Evolutionary conservation across 2,797 vertebrate genomes (phyloP).

Genomic region (Salarias fasciatus): DNA sequence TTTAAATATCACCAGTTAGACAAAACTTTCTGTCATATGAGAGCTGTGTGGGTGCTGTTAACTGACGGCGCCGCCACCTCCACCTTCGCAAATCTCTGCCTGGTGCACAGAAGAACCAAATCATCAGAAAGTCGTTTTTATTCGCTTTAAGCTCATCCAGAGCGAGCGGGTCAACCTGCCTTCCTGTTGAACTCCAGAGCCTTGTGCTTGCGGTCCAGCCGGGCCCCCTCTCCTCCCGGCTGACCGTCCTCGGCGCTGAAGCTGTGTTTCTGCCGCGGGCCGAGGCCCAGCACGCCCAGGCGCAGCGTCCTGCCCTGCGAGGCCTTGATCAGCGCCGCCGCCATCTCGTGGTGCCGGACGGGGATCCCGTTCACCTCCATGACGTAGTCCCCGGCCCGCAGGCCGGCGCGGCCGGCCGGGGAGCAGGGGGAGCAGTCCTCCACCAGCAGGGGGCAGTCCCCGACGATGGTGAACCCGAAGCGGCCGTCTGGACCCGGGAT

Average conservation of each 20-base stretch:
- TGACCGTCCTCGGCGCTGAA: conserved; percentile 69
- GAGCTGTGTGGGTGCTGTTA: background rate
- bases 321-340: conserved; percentile 80
- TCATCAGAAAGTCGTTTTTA: background rate
- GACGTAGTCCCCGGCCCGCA: conserved; percentile 87
- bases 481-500: conserved; percentile 78
- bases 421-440: conserved; percentile 86
- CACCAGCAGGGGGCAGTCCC: conserved; percentile 85
- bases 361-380: conserved; percentile 89
- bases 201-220: conserved; percentile 88
- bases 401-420: conserved; percentile 83
- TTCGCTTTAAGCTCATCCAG: background rate
- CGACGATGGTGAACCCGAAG: conserved; percentile 87
- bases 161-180: conserved; percentile 72
- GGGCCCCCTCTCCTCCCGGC: conserved; percentile 60
- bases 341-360: conserved; percentile 81
- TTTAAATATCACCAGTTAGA: too few species aligned
- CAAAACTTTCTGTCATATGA: background rate
- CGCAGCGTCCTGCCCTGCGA: conserved; percentile 79
- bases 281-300: conserved; percentile 88
- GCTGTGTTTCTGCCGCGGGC: conserved; percentile 73
- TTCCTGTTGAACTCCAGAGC: conserved; percentile 92
- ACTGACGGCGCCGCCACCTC: background rate
- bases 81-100: background rate
- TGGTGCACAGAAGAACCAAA: background rate